Evolutionary conservation across 2,797 vertebrate species (phyloP), one percentile per base, ranked within the genome.

Genomic region (Pagetopsis macropterus): DNA sequence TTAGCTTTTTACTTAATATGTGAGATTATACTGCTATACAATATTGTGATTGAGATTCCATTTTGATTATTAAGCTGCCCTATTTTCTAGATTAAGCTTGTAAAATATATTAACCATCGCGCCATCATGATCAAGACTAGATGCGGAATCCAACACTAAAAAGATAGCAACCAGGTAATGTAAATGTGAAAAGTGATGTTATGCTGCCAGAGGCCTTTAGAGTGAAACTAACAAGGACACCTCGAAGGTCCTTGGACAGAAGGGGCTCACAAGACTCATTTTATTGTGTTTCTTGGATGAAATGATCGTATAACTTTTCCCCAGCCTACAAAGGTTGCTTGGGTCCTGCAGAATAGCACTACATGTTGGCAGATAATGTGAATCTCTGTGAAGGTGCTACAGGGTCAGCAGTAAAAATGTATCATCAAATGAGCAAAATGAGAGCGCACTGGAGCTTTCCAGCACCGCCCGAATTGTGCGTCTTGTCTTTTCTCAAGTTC

Each of bases 61-160:
- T 27, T 27, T 27, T 1, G 27, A 23, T 23, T 23, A 23, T 23
- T 23, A 27, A 27, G 23, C 23, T 27, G 23, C 23, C 23, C 1
- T 27, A 27, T 27, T 27, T 27, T 27, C 23, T 27, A 27, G 23
- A 27, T 27, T 27, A 27, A 27, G 27, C 27, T 27, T 27, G 27
- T 27, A 5, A 27, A 5, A 27, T 27, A 1, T 27, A 27, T 27
- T 5, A 27, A 27, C 23, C 23, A 27, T 27, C 5, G 27, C 5
- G 27, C 27, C 27, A 27, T 27, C 27, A 27, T 27, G 27, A 27
- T 27, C 27, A 27, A 27, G 27, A 27, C 27, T 27, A 27, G 62
- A 70, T 62, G 16, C 44, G 66, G 46, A 72, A 79, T 75, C 37
- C 10, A 56, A 72, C 33, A 68, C 51, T 46, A 74, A 60, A 44